These are phyloP conservation scores for Crocidura indochinensis DNA, from an alignment of 2,797 vertebrate species.

Conservation along the genomic window DNA sequence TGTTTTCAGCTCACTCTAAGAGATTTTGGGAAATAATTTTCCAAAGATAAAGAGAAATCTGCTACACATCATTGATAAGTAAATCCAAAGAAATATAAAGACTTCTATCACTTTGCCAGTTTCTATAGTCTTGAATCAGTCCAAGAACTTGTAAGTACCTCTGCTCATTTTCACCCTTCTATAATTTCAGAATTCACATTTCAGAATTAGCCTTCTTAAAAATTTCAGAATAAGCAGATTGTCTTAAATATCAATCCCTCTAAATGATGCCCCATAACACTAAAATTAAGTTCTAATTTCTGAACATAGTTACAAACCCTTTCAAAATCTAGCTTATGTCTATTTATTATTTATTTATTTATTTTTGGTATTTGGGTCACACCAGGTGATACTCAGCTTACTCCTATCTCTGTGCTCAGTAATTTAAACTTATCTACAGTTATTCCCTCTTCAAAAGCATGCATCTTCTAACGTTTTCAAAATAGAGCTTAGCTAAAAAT, in stretches of 20 bases:
- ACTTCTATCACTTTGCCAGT: conserved; percentile 20
- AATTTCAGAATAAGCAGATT: conserved; percentile 29
- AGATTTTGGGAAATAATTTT: not conserved
- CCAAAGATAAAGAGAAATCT: not conserved
- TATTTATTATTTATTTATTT: no score
- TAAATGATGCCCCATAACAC: not conserved
- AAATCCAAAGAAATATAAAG: not conserved
- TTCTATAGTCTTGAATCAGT: conserved; percentile 17
- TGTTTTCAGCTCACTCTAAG: not conserved
- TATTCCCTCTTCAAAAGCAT: not conserved
- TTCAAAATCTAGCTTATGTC: conserved; percentile 43
- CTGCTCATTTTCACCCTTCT: not conserved
- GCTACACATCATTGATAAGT: not conserved
- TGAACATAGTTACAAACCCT: not conserved
- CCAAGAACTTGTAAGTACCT: conserved; percentile 40
- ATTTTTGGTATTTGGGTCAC: no score
- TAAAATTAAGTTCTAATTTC: conserved; percentile 41
- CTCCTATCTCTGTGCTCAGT: no score
- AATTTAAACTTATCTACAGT: not conserved
- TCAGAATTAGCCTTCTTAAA: conserved; percentile 42
- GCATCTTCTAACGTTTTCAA: conserved; percentile 39
- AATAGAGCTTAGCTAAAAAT: not conserved
- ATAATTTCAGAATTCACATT: not conserved
- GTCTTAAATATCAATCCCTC: conserved; percentile 47
- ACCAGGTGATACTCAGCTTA: no score